Evolutionary conservation across 1,140 invertebrate genomes (phyloP), one percentile per base, ranked within the genome.

Genomic region (Hypothenemus hampei): DNA sequence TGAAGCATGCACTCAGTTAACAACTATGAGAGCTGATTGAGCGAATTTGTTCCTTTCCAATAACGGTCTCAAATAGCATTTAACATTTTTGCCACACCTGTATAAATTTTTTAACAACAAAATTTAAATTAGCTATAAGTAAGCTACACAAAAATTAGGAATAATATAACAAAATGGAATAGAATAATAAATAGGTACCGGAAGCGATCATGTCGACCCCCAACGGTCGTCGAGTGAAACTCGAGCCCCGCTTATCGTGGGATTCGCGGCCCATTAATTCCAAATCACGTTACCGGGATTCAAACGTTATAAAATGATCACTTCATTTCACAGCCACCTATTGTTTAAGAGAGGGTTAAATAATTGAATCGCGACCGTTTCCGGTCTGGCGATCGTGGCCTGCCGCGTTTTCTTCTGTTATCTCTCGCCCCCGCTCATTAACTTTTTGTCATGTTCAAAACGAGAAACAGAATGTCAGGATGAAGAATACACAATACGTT

Each of bases 291-390:
- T 71, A 70, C 64, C 65, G 67, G 60, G 66, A 70, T 69, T 68
- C 66, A 70, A 69, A 69, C 68, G 69, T 70, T 70, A 70, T 70
- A 70, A 70, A 70, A 70, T 67, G 67, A 71, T 67, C 67, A 67
- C 68, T 69, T 70, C 68, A 69, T 71, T 71, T 71, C 69, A 70
- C 68, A 68, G 61, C 64, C 68, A 69, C 69, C 69, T 71, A 71
- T 71, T 71, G 69, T 71, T 69, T 70, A 69, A 69, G 69, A 71
- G 69, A 70, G 69, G 69, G 69, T 71, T 71, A 71, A 71, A 71
- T 71, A 71, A 71, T 71, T 71, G 69, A 70, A 70, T 71, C 54
- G 23, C 56, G 43, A 37, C n/a, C 56, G 58, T 64, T 64, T 64
- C 60, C 60, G 63, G 60, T 64, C 58, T 64, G 62, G 46, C 62